Conservation (phyloP, 2,888 invertebrate genomes). For the Spodoptera littoralis region DNA sequence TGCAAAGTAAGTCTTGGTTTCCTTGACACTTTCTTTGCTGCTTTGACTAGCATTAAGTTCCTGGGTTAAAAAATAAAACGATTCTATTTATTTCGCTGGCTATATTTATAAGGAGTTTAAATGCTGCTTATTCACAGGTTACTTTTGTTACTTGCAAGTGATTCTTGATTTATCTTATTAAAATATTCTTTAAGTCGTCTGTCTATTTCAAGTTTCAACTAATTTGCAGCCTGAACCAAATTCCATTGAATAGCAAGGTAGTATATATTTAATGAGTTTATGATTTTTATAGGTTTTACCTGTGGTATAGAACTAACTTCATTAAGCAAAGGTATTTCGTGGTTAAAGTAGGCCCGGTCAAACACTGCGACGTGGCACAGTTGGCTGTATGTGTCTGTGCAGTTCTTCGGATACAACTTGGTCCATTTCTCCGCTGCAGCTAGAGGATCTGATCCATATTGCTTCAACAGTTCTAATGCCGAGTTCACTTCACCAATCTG, state of each 20-base stretch:
- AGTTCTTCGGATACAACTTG: constrained; percentile 73
- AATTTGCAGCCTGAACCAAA: too few relatives aligned
- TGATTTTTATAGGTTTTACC: too few relatives aligned
- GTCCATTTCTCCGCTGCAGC: constrained; percentile 72
- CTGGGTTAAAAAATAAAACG: constrained; percentile 8
- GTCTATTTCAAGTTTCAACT: too few relatives aligned
- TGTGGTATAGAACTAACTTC: constrained; percentile 48
- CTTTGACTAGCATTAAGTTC: constrained; percentile 20
- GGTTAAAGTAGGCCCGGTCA: constrained; percentile 70
- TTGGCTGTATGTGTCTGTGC: constrained; percentile 73
- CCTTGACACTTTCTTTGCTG: constrained; percentile 29
- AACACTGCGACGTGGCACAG: constrained; percentile 70
- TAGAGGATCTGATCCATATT: constrained; percentile 68
- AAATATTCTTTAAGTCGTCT: too few relatives aligned
- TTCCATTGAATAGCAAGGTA: too few relatives aligned
- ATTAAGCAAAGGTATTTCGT: constrained; percentile 61
- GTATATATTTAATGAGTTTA: too few relatives aligned
- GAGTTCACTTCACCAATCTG: constrained; percentile 77
- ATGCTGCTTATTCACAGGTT: too few relatives aligned
- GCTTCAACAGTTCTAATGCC: constrained; percentile 75
- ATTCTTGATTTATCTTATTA: too few relatives aligned
- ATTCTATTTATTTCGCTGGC: not conserved
- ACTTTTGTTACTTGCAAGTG: too few relatives aligned
- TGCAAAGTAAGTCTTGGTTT: constrained; percentile 63
- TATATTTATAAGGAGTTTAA: too few relatives aligned